Percentiles rank a stretch among this genome's conserved stretches.
Conservation (phyloP, 1,140 invertebrate species). For the Kradibia gibbosae region DNA sequence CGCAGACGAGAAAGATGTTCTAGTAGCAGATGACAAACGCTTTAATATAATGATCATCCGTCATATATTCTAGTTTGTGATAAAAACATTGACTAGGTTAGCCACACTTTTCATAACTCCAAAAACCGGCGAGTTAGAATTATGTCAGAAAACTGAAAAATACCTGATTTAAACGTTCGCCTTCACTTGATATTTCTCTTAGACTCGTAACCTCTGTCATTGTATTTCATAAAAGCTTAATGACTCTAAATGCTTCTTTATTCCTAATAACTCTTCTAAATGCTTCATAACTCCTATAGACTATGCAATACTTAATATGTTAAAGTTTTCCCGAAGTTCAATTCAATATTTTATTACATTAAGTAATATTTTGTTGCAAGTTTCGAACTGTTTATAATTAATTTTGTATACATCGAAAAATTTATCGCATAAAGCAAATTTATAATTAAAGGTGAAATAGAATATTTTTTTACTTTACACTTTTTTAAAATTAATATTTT, state of each 20-base stretch:
- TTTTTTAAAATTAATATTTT: too few species aligned
- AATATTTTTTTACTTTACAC: too few species aligned
- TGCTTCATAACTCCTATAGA: too few species aligned
- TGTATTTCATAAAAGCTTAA: neutral
- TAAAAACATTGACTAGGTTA: slow-evolving; percentile 52
- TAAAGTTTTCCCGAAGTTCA: neutral
- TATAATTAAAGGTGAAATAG: too few species aligned
- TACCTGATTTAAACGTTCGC: slow-evolving; percentile 35
- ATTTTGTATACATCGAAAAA: too few species aligned
- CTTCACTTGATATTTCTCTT: slow-evolving; percentile 22
- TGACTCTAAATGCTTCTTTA: neutral
- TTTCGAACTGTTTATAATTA: too few species aligned
- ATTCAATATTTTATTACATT: neutral
- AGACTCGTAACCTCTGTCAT: neutral
- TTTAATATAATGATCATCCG: slow-evolving; percentile 12
- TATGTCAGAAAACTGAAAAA: slow-evolving; percentile 60
- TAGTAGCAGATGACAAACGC: neutral
- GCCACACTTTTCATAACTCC: slow-evolving; percentile 55
- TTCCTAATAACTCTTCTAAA: too few species aligned
- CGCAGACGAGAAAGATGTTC: neutral
- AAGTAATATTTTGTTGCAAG: too few species aligned
- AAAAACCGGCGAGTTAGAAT: slow-evolving; percentile 6
- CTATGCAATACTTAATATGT: neutral
- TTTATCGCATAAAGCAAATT: too few species aligned
- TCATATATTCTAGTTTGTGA: slow-evolving; percentile 1